These are phyloP conservation scores for Dascyllus trimaculatus DNA, from an alignment of 2,113 vertebrate genomes.

Conservation along the genomic window DNA sequence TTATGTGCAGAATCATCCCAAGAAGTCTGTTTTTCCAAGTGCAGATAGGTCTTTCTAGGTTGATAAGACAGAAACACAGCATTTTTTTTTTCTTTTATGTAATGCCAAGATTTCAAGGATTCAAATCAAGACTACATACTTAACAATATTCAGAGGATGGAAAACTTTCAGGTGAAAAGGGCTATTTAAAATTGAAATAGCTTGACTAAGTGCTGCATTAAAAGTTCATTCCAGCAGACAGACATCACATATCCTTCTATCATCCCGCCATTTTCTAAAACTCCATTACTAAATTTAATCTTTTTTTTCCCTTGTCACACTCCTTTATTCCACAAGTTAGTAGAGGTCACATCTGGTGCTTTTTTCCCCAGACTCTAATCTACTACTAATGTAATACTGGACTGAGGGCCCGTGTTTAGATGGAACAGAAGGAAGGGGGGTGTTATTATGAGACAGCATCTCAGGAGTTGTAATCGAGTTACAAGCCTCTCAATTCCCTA, in stretches of 20 bases:
- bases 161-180: slow-evolving; percentile 51
- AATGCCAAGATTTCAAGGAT: slow-evolving; percentile 41
- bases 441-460: slow-evolving; percentile 76
- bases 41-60: slow-evolving; percentile 9
- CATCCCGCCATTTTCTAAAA: slow-evolving; percentile 65
- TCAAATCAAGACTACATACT: slow-evolving; percentile 41
- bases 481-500: slow-evolving; percentile 81
- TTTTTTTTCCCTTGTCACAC: slow-evolving; percentile 44
- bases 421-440: slow-evolving; percentile 67
- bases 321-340: slow-evolving; percentile 68
- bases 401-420: slow-evolving; percentile 68
- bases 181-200: slow-evolving; percentile 71
- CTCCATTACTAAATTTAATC: slow-evolving; percentile 59
- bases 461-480: slow-evolving; percentile 81
- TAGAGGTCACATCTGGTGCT: slow-evolving; percentile 77
- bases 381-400: slow-evolving; percentile 79
- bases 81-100: slow-evolving; percentile 32
- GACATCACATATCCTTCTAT: slow-evolving; percentile 58
- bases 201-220: slow-evolving; percentile 71
- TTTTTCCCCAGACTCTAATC: slow-evolving; percentile 73
- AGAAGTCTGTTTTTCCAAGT: slow-evolving; percentile 37
- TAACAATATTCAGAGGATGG: slow-evolving; percentile 38
- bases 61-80: slow-evolving; percentile 25
- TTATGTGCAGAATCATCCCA: slow-evolving; percentile 12
- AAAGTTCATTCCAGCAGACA: slow-evolving; percentile 71